Evolutionary conservation across 2,888 invertebrate genomes (phyloP), one percentile per base, ranked within the genome.

Genomic region (Drosophila paramelanica): DNA sequence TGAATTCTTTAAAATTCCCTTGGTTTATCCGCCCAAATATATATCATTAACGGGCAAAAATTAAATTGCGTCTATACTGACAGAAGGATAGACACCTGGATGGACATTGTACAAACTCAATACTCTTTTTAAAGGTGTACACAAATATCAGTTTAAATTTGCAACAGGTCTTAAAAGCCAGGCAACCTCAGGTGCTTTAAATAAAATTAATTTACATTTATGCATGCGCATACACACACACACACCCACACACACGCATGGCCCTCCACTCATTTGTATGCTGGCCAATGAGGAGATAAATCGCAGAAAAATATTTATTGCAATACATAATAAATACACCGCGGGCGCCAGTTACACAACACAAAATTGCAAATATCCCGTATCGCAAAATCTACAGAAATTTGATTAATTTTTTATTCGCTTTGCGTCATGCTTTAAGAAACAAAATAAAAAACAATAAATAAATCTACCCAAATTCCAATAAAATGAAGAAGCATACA

Each of bases 261-360:
- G 4, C 3, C 4, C 23, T 4, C 23, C 23, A 23, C 23, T 23
- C 23, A 23, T 23, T 23, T 23, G 23, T 11, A 42, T 45, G 64
- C 42, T 50, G 53, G 43, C 45, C 36, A 47, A 17, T 58, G 61
- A 46, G 57, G 46, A 59, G 73, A 78, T 73, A 68, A 77, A 25
- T 74, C 67, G 46, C 64, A 55, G 49, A 66, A 64, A 79, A 64
- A 79, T 88, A 85, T 85, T 85, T 84, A 81, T 85, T 70, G 76
- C 85, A 81, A 74, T 72, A 67, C 52, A 70, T 58, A 74, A 87
- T 77, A 83, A 87, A 84, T 67, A 57, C 52, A 51, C 56, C 25
- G 45, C 53, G 53, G 25, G 20, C 43, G 52, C 31, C 52, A 45
- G 39, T n/a, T 45, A 42, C 38, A 42, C 64, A 57, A 66, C 71